Percentiles rank a stretch among this genome's conserved stretches.
Evolutionary conservation across 2,797 vertebrate species (phyloP).

Genomic region (Dipus sagitta): DNA sequence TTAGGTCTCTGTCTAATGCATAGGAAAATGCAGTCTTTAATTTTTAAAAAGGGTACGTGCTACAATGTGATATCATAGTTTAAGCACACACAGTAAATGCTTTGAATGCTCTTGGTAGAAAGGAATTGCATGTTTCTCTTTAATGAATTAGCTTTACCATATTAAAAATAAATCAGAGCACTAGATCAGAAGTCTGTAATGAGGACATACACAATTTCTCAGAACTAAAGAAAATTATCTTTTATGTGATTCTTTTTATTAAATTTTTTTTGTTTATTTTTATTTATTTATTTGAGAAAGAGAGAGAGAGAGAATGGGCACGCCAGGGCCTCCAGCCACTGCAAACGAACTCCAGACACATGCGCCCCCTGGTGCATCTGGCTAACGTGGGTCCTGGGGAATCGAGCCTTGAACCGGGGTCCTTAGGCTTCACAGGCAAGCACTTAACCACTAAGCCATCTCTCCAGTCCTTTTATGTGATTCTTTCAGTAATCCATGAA

Average conservation of each 20-base stretch:
- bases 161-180: constrained; percentile 19
- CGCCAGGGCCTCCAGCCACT: too few species aligned
- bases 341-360: too few species aligned
- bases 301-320: too few species aligned
- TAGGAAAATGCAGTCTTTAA: constrained; percentile 82
- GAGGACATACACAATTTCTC: not conserved
- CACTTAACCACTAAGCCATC: too few species aligned
- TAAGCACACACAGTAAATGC: constrained; percentile 57
- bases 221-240: constrained; percentile 57
- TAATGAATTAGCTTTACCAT: constrained; percentile 54
- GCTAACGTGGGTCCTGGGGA: too few species aligned
- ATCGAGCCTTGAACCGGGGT: too few species aligned
- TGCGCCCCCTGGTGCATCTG: too few species aligned
- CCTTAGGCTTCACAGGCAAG: too few species aligned
- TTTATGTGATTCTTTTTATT: constrained; percentile 55
- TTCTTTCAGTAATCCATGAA: constrained; percentile 39
- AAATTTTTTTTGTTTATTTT: too few species aligned
- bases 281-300: too few species aligned
- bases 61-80: constrained; percentile 68
- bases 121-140: constrained; percentile 18
- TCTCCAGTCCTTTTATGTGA: constrained; percentile 62
- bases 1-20: constrained; percentile 80
- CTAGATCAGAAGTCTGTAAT: constrained; percentile 51
- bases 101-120: constrained; percentile 73
- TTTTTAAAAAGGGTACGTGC: constrained; percentile 71